These are phyloP conservation scores for Yponomeuta sedellus DNA, from an alignment of 2,888 invertebrate species.

Conservation along the genomic window DNA sequence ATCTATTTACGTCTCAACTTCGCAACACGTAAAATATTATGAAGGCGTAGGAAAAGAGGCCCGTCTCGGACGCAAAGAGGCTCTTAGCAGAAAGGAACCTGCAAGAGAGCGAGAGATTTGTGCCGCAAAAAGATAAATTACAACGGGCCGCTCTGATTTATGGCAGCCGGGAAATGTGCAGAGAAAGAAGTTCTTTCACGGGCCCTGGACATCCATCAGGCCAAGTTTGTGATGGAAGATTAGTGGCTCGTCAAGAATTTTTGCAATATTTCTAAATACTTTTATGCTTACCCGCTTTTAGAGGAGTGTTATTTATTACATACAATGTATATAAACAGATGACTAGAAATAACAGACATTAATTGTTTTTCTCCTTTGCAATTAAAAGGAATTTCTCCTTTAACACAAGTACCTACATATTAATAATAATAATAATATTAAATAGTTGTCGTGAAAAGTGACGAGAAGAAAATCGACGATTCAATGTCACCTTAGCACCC, in stretches of 20 bases:
- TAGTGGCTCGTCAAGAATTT: constrained; percentile 24
- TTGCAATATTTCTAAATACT: background rate
- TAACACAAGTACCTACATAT: too few relatives aligned
- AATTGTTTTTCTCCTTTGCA: too few relatives aligned
- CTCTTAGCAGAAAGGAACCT: constrained; percentile 16
- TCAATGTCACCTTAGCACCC: background rate
- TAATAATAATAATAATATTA: too few relatives aligned
- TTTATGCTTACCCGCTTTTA: background rate
- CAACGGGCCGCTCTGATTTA: constrained; percentile 44
- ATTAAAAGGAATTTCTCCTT: too few relatives aligned
- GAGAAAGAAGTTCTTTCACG: constrained; percentile 28
- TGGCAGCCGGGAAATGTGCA: constrained; percentile 25
- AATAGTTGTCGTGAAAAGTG: too few relatives aligned
- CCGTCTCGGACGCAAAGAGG: background rate
- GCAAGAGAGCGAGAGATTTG: constrained; percentile 22
- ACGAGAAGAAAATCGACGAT: too few relatives aligned
- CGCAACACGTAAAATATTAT: background rate
- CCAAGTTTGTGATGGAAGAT: constrained; percentile 37
- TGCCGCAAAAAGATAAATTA: constrained; percentile 43
- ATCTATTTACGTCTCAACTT: background rate
- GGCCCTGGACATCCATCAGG: constrained; percentile 35
- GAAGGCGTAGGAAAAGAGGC: background rate
- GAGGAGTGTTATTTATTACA: background rate
- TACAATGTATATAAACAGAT: too few relatives aligned
- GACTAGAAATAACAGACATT: too few relatives aligned